Percentiles rank a stretch among this genome's conserved stretches.
Conservation (phyloP, 2,797 vertebrate species). For the Ficedula albicollis region DNA sequence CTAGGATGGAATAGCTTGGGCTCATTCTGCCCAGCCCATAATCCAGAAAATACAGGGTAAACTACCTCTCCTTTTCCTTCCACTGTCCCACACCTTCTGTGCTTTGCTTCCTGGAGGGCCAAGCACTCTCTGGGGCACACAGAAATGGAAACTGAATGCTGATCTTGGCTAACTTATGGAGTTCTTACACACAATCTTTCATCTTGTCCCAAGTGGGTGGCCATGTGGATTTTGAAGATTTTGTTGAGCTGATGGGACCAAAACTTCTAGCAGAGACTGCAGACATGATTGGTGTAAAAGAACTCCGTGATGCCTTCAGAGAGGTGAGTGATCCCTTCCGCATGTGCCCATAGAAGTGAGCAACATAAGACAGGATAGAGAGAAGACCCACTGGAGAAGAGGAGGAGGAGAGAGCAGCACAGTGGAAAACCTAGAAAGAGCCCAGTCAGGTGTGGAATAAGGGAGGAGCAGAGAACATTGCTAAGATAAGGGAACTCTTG, state of each 20-base stretch:
- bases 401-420: background rate
- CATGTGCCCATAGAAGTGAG: background rate
- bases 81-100: background rate
- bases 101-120: background rate
- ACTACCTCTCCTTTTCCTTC: background rate
- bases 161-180: background rate
- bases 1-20: background rate
- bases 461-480: background rate
- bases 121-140: background rate
- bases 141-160: background rate
- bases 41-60: background rate
- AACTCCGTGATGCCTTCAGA: constrained; percentile 94
- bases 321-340: constrained; percentile 79
- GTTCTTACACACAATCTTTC: constrained; percentile 18
- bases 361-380: background rate
- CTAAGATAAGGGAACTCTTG: background rate
- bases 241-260: constrained; percentile 97
- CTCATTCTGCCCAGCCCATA: background rate
- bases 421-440: background rate
- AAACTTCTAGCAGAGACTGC: constrained; percentile 96
- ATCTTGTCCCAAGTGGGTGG: constrained; percentile 86
- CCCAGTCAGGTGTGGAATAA: background rate
- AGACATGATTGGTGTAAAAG: constrained; percentile 98
- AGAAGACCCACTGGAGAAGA: background rate
- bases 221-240: constrained; percentile 98